Base-by-base conservation (phyloP, 2,113 vertebrate genomes). In the Solenodon paradoxus region DNA sequence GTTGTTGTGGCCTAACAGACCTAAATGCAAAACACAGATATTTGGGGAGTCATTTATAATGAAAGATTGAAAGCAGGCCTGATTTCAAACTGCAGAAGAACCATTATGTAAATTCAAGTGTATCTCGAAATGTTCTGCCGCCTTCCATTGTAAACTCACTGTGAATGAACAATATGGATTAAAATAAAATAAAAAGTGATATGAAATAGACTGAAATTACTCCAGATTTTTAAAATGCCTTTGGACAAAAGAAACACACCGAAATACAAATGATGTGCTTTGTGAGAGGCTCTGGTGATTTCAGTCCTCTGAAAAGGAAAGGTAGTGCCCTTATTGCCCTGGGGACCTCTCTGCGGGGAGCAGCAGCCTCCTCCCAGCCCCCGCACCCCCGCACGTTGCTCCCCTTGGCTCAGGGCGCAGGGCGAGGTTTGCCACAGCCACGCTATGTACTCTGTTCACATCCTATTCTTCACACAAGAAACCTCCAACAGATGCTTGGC, bases 31-130 rank as follows among this genome's bases (percentile, higher is more conserved):
- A 78, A 51, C 24, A 42, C 9, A 35, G 53, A 72, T 85, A 20
- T 38, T 90, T 92, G 38, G 78, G 79, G 30, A 57, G 30, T 92
- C 51, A 57, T 74, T 86, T 74, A 79, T 89, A 80, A n/a, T 83
- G 57, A 92, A 71, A 83, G 30, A 7, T 45, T n/a, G n/a, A 10
- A 75, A 88, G 19, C 22, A 55, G 35, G 9, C 64, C 57, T 61
- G 19, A 55, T 47, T 26, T 20, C 12, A 38, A 91, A 69, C 61
- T 88, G 9, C n/a, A 72, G 8, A 24, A 24, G 13, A 95, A n/a
- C 74, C 28, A 17, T 66, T 72, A 82, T 61, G 9, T 77, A 82
- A 83, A 69, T 78, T 68, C 26, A 55, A 26, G 32, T 89, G 7
- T 64, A 11, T 82, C 20, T 92, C 49, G 88, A 15, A 40, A 35